A percentile compares a stretch with the other conserved stretches of the same genome.
These are phyloP conservation scores for Monarcha castaneiventris DNA, from an alignment of 2,113 vertebrate species.

Conservation along the genomic window DNA sequence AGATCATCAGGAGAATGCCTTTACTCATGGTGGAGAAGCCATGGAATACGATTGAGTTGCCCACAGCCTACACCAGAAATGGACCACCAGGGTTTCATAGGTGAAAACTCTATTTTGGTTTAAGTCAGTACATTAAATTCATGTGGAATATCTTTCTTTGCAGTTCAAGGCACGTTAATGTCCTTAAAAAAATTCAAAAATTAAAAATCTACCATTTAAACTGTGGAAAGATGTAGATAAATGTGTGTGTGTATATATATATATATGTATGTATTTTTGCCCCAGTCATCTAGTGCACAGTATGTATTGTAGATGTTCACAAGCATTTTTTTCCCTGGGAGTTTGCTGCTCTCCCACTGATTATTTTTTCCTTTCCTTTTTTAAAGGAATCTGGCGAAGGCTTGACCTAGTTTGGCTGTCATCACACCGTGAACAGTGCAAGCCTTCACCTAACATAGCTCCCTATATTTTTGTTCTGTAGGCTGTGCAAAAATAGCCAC, in stretches of 20 bases:
- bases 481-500: not conserved
- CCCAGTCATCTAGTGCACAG: not conserved
- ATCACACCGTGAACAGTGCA: not conserved
- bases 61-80: not conserved
- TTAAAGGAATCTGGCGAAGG: not conserved
- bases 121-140: not conserved
- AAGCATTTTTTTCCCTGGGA: not conserved
- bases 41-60: not conserved
- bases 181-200: not conserved
- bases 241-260: not conserved
- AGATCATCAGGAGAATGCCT: not conserved
- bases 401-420: slow-evolving; percentile 23
- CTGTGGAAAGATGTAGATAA: not conserved
- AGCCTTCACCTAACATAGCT: not conserved
- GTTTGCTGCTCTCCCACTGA: not conserved
- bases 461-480: not conserved
- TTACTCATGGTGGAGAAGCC: not conserved
- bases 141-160: not conserved
- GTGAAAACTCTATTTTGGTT: not conserved
- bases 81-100: not conserved
- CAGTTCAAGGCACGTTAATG: not conserved
- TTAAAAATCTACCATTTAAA: not conserved
- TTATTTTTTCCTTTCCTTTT: not conserved
- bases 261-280: not conserved
- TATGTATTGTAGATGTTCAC: not conserved